Evolutionary conservation across 2,888 invertebrate species (phyloP), one percentile per base, ranked within the genome.

Genomic region (Baronia brevicornis): DNA sequence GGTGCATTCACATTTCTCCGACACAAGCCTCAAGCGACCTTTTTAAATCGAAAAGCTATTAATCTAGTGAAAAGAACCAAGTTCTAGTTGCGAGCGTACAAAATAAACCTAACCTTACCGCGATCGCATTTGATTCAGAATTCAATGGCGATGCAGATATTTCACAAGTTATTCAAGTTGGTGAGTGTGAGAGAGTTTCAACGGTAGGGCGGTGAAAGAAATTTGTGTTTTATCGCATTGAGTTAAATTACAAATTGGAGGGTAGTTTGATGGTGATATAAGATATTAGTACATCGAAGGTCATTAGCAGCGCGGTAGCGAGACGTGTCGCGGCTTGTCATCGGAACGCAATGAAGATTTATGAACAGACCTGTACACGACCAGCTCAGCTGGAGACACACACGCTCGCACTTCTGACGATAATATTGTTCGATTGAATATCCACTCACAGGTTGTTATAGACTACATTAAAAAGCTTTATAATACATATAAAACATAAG

Each of bases 321-420:
- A 72, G 75, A 78, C 72, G 78, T 80, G 84, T 80, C 82, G 82
- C 68, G 77, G 78, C 74, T 63, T 82, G 84, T 84, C 82, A 80
- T 82, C 82, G 79, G 69, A 71, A 73, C 71, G 77, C 78, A 79
- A 82, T 82, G 80, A 82, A 84, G 84, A 82, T 84, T 84, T 82
- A 84, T 80, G 82, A 74, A 71, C 77, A 66, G 64, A 57, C 69
- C 65, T 65, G 69, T 66, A 66, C 69, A 43, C 38, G 45, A n/a
- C 12, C 21, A 15, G 68, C 66, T 64, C 64, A 64, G 61, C 60
- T 60, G 54, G 44, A 53, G 59, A 63, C 62, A 61, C 64, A 66
- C 60, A 60, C 62, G 48, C 46, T 55, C 55, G 48, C 60, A 60
- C 63, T 66, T 43, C 35, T 45, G 40, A 39, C 41, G 42, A 37